Percentiles rank a stretch among this genome's conserved stretches.
Conservation (phyloP, 2,888 invertebrate genomes). For the Cepaea hortensis region DNA sequence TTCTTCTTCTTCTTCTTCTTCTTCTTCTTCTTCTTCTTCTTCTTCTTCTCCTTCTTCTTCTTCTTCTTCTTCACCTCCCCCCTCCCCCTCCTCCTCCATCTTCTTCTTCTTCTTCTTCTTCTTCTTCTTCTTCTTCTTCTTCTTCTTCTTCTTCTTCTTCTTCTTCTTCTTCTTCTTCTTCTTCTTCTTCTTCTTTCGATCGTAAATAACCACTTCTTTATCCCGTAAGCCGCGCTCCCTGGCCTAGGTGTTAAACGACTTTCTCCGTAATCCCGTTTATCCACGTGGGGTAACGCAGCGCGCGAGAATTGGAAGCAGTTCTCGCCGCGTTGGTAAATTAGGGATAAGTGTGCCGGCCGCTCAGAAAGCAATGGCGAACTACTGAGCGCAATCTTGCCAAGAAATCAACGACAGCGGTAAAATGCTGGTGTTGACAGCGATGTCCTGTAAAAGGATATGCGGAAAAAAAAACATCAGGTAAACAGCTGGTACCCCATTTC, state of each 20-base stretch:
- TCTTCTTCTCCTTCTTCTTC: background rate
- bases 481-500: background rate
- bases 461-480: background rate
- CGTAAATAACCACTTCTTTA: background rate
- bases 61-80: background rate
- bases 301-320: too few species aligned
- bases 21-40: background rate
- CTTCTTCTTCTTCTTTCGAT: background rate
- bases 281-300: too few species aligned
- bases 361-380: too few species aligned
- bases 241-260: background rate
- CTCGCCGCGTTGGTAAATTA: too few species aligned
- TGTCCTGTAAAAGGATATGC: too few species aligned
- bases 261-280: too few species aligned
- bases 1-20: slow-evolving; percentile 22
- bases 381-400: too few species aligned
- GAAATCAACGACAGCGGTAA: too few species aligned
- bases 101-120: slow-evolving; percentile 15
- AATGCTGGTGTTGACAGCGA: too few species aligned
- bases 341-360: too few species aligned
- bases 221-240: background rate
- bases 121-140: slow-evolving; percentile 3
- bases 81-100: background rate
- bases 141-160: background rate
- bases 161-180: slow-evolving; percentile 3